Evolutionary conservation across 2,113 vertebrate species (phyloP).

Genomic region (Gymnogyps californianus): DNA sequence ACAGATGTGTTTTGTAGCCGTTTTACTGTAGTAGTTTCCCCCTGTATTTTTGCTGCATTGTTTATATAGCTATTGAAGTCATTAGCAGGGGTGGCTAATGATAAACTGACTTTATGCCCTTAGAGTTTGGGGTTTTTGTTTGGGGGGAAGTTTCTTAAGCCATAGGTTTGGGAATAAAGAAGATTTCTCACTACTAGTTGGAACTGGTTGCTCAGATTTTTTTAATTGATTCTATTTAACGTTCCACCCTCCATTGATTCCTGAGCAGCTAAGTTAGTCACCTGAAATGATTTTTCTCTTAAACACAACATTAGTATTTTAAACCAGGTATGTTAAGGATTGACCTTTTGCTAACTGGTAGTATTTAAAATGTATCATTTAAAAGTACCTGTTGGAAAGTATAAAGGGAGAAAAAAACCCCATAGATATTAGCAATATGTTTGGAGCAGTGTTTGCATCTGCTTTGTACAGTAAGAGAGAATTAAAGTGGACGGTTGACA

Average conservation of each 20-base stretch:
- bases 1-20: slow-evolving; percentile 1
- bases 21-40: slow-evolving; percentile 17
- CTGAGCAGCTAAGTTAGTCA: slow-evolving; percentile 11
- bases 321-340: slow-evolving; percentile 25
- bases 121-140: background rate
- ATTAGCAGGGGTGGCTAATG: background rate
- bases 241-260: background rate
- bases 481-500: background rate
- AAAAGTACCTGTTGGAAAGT: slow-evolving; percentile 40
- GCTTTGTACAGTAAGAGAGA: slow-evolving; percentile 2
- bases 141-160: background rate
- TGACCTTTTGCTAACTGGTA: slow-evolving; percentile 33
- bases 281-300: slow-evolving; percentile 9
- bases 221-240: slow-evolving; percentile 11
- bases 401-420: background rate
- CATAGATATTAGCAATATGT: background rate
- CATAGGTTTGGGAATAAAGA: slow-evolving; percentile 48
- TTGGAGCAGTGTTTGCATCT: slow-evolving; percentile 20
- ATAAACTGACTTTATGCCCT: slow-evolving; percentile 21
- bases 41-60: slow-evolving; percentile 36
- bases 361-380: slow-evolving; percentile 1
- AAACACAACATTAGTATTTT: slow-evolving; percentile 20
- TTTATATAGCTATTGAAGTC: slow-evolving; percentile 13
- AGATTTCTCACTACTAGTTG: background rate
- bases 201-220: slow-evolving; percentile 23